phyloP scores from a whole-genome alignment of 2,113 vertebrate genomes.

The Caretta caretta region DNA sequence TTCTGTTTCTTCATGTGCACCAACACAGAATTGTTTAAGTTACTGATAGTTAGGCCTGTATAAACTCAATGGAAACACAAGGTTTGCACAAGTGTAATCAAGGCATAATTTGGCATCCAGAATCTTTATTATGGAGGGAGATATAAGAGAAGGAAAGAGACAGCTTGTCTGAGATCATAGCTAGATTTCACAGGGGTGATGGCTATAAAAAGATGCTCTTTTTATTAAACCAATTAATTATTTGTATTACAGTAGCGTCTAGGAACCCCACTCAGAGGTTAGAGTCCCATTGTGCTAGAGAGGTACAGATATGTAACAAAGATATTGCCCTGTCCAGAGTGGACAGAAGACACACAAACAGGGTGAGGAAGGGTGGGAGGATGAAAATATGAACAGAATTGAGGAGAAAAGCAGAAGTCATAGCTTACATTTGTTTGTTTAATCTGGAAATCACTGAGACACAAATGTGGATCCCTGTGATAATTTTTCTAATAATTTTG shows the following conservation, averaged over 20 bases:
- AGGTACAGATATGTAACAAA: neutral
- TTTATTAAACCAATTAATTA: neutral
- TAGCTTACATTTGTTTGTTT: neutral
- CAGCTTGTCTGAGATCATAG: neutral
- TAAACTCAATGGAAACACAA: neutral
- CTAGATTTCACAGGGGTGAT: neutral
- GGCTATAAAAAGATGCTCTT: neutral
- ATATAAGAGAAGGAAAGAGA: neutral
- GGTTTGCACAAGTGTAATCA: neutral
- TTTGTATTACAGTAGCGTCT: neutral
- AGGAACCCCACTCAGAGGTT: neutral
- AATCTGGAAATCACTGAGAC: neutral
- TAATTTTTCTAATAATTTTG: neutral
- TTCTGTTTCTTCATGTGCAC: neutral
- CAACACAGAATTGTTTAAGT: neutral
- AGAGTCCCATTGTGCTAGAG: neutral
- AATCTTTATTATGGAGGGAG: neutral
- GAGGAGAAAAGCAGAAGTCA: neutral
- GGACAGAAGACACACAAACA: neutral
- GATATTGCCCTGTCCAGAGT: neutral
- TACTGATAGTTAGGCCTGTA: neutral
- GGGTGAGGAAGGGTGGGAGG: neutral
- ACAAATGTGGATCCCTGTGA: neutral
- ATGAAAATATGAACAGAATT: neutral
- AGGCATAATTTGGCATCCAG: neutral